Percentiles rank a stretch among this genome's conserved stretches.
Evolutionary conservation across 2,797 vertebrate genomes (phyloP).

Genomic region (Pygocentrus nattereri): DNA sequence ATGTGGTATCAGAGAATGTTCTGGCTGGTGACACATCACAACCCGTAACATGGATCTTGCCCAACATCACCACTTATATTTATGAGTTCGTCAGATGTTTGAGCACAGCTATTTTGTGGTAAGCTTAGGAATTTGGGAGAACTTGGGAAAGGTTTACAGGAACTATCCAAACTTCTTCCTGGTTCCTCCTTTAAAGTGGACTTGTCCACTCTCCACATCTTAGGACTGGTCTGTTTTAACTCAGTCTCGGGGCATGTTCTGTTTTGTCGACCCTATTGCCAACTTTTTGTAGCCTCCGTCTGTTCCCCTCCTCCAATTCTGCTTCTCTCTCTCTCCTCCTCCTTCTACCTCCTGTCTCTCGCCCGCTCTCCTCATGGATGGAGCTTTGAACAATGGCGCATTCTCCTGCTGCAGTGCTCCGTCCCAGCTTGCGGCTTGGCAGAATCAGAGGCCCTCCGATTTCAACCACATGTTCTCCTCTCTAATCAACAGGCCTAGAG

Average conservation of each 20-base stretch:
- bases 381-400: slow-evolving; percentile 51
- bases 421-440: slow-evolving; percentile 49
- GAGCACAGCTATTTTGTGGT: too few species aligned
- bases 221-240: neutral
- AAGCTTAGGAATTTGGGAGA: too few species aligned
- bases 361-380: slow-evolving; percentile 20
- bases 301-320: neutral
- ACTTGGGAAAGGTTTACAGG: too few species aligned
- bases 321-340: neutral
- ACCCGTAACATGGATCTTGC: too few species aligned
- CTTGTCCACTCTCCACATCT: neutral
- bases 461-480: slow-evolving; percentile 54
- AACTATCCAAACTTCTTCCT: too few species aligned
- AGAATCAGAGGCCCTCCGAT: slow-evolving; percentile 38
- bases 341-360: neutral
- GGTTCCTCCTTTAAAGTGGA: neutral
- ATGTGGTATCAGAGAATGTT: too few species aligned
- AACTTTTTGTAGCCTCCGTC: neutral
- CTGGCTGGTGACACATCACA: too few species aligned
- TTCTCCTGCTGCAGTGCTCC: slow-evolving; percentile 51
- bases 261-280: neutral
- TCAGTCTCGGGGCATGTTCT: neutral
- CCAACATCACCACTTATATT: too few species aligned
- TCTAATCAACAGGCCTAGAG: slow-evolving; percentile 20
- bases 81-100: too few species aligned